Percentiles rank a stretch among this genome's conserved stretches.
phyloP scores from a whole-genome alignment of 2,797 vertebrate genomes.

The Nyctibius grandis region DNA sequence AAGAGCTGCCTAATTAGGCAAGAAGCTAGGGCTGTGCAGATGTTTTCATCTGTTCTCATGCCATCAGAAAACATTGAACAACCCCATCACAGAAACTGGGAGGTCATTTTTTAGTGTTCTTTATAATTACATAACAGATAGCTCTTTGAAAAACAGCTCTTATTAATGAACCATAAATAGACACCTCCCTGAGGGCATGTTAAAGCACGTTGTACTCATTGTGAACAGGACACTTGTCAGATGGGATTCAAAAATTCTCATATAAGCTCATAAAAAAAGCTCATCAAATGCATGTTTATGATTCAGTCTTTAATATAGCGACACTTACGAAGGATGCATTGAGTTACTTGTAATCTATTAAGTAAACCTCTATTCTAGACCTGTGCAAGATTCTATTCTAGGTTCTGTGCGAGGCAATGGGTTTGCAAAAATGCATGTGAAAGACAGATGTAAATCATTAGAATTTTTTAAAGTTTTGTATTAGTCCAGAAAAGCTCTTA shows the following conservation, averaged over 20 bases:
- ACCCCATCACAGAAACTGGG: neutral
- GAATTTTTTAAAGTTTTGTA: neutral
- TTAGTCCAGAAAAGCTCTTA: neutral
- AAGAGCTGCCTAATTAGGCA: neutral
- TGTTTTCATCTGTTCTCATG: constrained; percentile 1
- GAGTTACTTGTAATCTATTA: neutral
- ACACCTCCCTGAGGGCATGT: neutral
- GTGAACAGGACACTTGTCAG: neutral
- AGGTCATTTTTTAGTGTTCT: constrained; percentile 18
- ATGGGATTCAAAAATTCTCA: neutral
- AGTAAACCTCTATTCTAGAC: neutral
- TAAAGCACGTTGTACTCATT: neutral
- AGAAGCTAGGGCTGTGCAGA: neutral
- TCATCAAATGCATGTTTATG: constrained; percentile 16
- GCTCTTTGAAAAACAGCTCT: constrained; percentile 48
- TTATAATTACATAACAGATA: constrained; percentile 56
- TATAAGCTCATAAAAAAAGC: neutral
- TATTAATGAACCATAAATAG: constrained; percentile 64
- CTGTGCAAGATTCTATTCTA: neutral
- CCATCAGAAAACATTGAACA: neutral
- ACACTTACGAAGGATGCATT: neutral
- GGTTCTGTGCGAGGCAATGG: neutral
- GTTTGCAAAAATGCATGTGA: neutral
- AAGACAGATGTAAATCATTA: neutral
- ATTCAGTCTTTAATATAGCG: neutral